Percentiles rank a stretch among this genome's conserved stretches.
These are phyloP conservation scores for Crotalus helleri DNA, from an alignment of 2,113 vertebrate genomes.

Conservation along the genomic window DNA sequence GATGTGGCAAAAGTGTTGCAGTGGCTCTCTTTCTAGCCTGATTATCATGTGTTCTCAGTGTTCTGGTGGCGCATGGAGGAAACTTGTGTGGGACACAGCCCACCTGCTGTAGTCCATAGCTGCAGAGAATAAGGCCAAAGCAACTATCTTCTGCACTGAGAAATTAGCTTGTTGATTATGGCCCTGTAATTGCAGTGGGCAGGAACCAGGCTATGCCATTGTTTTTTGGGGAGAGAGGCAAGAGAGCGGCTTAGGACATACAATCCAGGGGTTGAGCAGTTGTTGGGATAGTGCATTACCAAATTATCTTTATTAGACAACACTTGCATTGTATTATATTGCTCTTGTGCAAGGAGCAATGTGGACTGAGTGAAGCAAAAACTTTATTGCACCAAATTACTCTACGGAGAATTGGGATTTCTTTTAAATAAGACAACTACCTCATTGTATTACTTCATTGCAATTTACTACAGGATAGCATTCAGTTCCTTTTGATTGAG, in stretches of 20 bases:
- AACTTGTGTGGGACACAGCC: not conserved
- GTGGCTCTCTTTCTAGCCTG: not conserved
- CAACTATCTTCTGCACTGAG: not conserved
- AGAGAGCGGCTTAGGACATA: not conserved
- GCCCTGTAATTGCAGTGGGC: not conserved
- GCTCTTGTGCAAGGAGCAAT: not conserved
- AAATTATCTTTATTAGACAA: not conserved
- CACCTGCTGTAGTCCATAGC: not conserved
- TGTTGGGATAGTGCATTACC: not conserved
- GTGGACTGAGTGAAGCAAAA: not conserved
- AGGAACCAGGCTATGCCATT: not conserved
- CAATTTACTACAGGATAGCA: not conserved
- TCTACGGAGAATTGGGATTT: not conserved
- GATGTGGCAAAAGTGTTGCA: not conserved
- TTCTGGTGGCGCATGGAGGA: not conserved
- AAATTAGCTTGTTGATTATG: not conserved
- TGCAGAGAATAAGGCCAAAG: not conserved
- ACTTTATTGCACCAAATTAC: not conserved
- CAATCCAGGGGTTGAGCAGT: not conserved
- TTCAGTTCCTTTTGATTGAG: not conserved
- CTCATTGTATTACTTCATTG: not conserved
- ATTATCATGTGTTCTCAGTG: not conserved
- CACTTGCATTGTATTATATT: not conserved
- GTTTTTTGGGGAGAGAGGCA: not conserved
- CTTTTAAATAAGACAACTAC: not conserved